Evolutionary conservation across 2,797 vertebrate genomes (phyloP).

Genomic region (Falco biarmicus): DNA sequence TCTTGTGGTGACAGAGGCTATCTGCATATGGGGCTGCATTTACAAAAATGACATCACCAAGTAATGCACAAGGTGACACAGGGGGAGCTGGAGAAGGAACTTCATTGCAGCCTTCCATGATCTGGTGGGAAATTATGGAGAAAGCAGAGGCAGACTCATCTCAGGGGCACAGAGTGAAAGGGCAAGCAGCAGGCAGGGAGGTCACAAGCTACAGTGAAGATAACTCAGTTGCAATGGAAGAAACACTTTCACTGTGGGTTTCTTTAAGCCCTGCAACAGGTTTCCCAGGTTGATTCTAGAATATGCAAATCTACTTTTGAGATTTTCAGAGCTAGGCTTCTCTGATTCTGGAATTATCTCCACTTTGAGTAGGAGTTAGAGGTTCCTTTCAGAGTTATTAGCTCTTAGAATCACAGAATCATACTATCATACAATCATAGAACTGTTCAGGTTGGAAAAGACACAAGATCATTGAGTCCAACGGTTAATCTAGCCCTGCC

Average conservation of each 20-base stretch:
- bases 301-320: neutral
- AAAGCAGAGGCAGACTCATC: neutral
- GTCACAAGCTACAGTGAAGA: neutral
- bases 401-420: neutral
- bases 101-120: rapidly evolving
- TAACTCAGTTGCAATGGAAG: neutral
- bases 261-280: neutral
- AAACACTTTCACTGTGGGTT: neutral
- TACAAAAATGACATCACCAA: neutral
- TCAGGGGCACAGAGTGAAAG: neutral
- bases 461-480: neutral
- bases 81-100: neutral
- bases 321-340: neutral
- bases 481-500: neutral
- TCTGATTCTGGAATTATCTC: neutral
- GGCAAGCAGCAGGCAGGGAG: neutral
- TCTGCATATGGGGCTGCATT: rapidly evolving
- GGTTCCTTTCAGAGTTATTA: neutral
- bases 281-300: neutral
- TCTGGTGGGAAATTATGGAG: neutral
- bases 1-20: neutral
- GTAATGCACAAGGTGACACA: rapidly evolving
- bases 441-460: neutral
- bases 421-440: neutral
- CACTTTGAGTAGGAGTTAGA: neutral